Evolutionary conservation across 2,113 vertebrate species (phyloP).

Genomic region (Grammomys dolichurus): DNA sequence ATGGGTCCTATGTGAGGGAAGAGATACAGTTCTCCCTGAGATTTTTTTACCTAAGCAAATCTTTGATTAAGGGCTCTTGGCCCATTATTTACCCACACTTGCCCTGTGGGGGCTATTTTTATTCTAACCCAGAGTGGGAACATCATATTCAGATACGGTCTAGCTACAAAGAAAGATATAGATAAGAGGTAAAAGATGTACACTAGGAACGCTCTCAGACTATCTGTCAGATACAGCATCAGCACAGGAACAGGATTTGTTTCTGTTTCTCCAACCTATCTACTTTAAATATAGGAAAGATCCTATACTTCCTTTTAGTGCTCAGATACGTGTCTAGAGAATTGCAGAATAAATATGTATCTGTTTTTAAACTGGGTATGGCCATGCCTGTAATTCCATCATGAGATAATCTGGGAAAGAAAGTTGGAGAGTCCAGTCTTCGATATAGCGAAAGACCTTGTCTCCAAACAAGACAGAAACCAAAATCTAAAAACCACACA

Average conservation of each 20-base stretch:
- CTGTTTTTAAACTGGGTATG: too few relatives aligned
- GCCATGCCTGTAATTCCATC: not conserved
- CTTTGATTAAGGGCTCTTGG: not conserved
- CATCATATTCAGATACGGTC: not conserved
- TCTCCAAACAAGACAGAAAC: not conserved
- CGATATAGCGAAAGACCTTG: not conserved
- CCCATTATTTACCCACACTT: not conserved
- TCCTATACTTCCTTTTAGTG: too few relatives aligned
- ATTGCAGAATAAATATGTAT: not conserved
- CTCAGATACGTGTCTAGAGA: too few relatives aligned
- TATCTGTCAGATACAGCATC: not conserved
- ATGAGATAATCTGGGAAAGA: not conserved
- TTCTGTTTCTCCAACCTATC: not conserved
- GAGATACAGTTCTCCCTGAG: fast-evolving
- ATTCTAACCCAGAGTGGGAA: not conserved
- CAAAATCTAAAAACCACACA: not conserved
- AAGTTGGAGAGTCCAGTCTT: not conserved
- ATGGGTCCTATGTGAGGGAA: fast-evolving
- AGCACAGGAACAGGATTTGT: not conserved
- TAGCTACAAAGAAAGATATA: not conserved
- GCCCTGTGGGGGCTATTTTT: not conserved
- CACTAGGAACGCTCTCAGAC: not conserved
- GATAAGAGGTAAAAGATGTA: not conserved
- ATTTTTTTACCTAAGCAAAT: not conserved
- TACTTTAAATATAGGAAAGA: too few relatives aligned